Evolutionary conservation across 2,113 vertebrate species (phyloP).

Genomic region (Limnothrissa miodon): DNA sequence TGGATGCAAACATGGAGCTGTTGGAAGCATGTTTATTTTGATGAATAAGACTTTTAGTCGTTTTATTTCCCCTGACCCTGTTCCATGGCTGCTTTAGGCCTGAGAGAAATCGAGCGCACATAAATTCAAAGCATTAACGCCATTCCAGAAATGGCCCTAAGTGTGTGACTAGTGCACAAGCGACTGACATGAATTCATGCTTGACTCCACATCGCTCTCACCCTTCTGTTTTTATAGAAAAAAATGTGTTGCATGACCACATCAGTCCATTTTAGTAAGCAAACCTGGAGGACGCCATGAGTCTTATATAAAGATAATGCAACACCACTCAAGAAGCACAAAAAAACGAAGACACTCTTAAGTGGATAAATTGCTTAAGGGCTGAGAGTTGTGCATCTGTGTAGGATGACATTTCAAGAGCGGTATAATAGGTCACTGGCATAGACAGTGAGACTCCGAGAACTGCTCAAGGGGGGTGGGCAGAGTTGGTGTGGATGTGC

Average conservation of each 20-base stretch:
- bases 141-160: not conserved
- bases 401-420: not conserved
- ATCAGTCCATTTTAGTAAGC: not conserved
- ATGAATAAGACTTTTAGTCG: not conserved
- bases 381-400: not conserved
- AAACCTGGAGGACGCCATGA: not conserved
- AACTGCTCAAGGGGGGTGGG: not conserved
- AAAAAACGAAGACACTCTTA: not conserved
- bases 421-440: not conserved
- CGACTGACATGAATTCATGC: not conserved
- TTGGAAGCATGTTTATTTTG: not conserved
- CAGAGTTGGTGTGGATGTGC: conserved; percentile 17
- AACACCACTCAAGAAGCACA: not conserved
- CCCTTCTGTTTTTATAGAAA: not conserved
- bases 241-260: not conserved
- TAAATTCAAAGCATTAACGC: not conserved
- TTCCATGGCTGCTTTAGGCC: not conserved
- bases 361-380: not conserved
- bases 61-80: not conserved
- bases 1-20: not conserved
- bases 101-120: not conserved
- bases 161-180: not conserved
- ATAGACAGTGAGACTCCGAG: not conserved
- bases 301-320: not conserved
- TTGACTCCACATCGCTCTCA: not conserved